Conservation (phyloP, 2,888 invertebrate species). For the Asteroscopus sphinx region DNA sequence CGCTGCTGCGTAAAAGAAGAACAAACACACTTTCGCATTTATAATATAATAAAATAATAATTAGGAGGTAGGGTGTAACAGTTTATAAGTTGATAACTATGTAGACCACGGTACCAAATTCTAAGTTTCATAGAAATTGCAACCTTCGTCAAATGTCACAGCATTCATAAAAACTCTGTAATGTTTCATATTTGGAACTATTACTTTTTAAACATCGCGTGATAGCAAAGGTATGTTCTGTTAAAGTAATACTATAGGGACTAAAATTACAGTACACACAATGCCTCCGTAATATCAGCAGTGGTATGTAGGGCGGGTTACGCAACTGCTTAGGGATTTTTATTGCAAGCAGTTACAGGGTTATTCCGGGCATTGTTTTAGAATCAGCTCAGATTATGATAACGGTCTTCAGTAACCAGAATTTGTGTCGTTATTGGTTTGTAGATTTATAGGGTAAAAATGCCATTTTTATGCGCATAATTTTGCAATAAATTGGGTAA, state of each 20-base stretch:
- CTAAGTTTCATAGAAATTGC: too few species aligned
- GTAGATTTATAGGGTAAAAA: background rate
- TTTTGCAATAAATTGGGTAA: constrained; percentile 35
- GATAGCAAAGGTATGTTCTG: constrained; percentile 20
- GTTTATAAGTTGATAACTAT: too few species aligned
- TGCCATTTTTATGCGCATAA: constrained; percentile 36
- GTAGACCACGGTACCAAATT: too few species aligned
- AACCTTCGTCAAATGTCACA: background rate
- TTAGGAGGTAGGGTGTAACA: too few species aligned
- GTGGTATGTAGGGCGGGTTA: constrained; percentile 47
- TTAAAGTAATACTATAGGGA: constrained; percentile 40
- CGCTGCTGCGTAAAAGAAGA: too few species aligned
- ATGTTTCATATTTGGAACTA: background rate
- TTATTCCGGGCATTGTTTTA: constrained; percentile 6
- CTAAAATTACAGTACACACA: constrained; percentile 31
- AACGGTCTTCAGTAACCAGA: background rate
- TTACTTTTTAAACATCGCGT: constrained; percentile 44
- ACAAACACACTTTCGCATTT: too few species aligned
- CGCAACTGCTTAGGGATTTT: constrained; percentile 44
- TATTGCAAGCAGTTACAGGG: constrained; percentile 19
- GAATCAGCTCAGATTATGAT: background rate
- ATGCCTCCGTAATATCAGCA: constrained; percentile 20
- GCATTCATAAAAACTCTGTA: background rate
- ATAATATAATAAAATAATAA: too few species aligned
- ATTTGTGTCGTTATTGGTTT: constrained; percentile 4